Percentiles rank a stretch among this genome's conserved stretches.
Conservation (phyloP, 1,140 invertebrate species). For the Dendrolimus kikuchii region DNA sequence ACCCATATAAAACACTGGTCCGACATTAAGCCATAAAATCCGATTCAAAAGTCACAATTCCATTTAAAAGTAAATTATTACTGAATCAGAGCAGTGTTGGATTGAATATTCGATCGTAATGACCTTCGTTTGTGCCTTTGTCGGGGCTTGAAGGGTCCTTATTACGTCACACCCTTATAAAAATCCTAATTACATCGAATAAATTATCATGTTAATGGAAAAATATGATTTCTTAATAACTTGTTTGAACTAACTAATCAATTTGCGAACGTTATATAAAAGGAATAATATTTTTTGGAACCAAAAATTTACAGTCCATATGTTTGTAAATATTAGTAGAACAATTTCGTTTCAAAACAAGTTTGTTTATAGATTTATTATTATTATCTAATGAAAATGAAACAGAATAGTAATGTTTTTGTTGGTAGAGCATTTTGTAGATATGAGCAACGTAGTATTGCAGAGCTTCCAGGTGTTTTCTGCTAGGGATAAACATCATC, state of each 20-base stretch:
- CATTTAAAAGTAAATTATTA: slow-evolving; percentile 45
- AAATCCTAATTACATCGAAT: slow-evolving; percentile 20
- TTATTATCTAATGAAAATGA: too few species aligned
- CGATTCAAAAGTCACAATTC: slow-evolving; percentile 32
- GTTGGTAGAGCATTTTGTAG: too few species aligned
- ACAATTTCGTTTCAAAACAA: too few species aligned
- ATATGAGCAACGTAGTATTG: too few species aligned
- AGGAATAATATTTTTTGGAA: not conserved
- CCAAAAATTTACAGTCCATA: too few species aligned
- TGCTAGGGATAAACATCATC: too few species aligned
- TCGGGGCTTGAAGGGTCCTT: slow-evolving; percentile 35
- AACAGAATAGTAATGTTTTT: too few species aligned
- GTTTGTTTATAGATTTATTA: too few species aligned
- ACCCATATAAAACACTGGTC: slow-evolving; percentile 14
- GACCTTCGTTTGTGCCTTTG: slow-evolving; percentile 52
- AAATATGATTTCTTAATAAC: slow-evolving; percentile 15
- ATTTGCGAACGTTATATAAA: slow-evolving; percentile 17
- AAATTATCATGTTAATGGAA: slow-evolving; percentile 21
- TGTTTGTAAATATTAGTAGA: too few species aligned
- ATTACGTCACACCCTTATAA: slow-evolving; percentile 24
- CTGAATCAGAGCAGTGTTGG: slow-evolving; percentile 38
- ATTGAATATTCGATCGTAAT: slow-evolving; percentile 51
- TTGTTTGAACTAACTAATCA: slow-evolving; percentile 9
- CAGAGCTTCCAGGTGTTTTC: too few species aligned
- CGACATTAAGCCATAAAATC: slow-evolving; percentile 25